Evolutionary conservation across 30 jellyfish, hydroid and myxozoan species (phyloP), one percentile per base, ranked within the genome.

Genomic region (Clytia hemisphaerica): DNA sequence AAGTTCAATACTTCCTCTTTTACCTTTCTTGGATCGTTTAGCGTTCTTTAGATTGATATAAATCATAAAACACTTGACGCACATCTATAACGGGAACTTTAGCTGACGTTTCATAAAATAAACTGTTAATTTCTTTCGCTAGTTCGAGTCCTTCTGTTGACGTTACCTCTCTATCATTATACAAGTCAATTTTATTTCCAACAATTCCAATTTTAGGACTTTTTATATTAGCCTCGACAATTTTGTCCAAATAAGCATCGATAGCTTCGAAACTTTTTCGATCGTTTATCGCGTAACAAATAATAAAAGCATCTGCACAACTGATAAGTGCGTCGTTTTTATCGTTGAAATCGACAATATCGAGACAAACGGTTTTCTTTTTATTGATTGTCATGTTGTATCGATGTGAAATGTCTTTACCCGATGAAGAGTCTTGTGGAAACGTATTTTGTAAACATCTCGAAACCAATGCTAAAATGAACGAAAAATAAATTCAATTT

Each of bases 31-130:
- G 34, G 0, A 35, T 37, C 44, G 37, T 37, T 48, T 65, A 25
- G 78, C 1, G 72, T 29, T 65, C 25, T 37, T 24, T 65, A 6
- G 78, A 35, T 65, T 69, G 46, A 69, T 53, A 50, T 25, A 69
- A 32, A 30, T 69, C 81, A 34, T 45, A 28, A 50, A 69, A 53
- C 22, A 69, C 74, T 46, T 69, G 81, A 27, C 81, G 48, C 21
- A 69, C 27, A 32, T 69, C 81, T 10, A 69, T 69, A 5, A 45
- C 54, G 16, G 81, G 81, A 15, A 40, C 28, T 42, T 42, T 49
- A 9, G 81, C 81, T 3, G 81, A 69, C 24, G 81, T 45, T 69
- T 69, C 81, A 55, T 69, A 69, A 69, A 69, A 69, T 54, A 45
- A 45, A 5, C 31, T 58, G 54, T 69, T 69, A 6, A 69, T 26